Evolutionary conservation across 2,113 vertebrate species (phyloP), one percentile per base, ranked within the genome.

Genomic region (Ictidomys tridecemlineatus): DNA sequence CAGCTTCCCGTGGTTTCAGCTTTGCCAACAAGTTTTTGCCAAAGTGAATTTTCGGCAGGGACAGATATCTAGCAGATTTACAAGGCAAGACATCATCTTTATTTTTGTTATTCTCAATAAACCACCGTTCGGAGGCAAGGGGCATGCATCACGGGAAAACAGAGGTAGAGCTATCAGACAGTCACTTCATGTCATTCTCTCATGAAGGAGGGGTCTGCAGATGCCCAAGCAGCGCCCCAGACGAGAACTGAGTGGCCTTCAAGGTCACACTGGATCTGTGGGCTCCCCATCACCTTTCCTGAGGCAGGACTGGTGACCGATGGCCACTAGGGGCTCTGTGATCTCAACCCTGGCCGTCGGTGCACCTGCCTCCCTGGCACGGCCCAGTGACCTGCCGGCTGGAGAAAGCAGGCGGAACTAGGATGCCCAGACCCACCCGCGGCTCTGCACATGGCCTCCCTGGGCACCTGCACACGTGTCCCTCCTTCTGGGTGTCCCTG

Each of bases 201-300:
- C 58, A 80, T 65, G 12, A 77, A 11, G 22, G 28, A 76, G 24
- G 24, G 61, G 9, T 24, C 77, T 82, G 32, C 37, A 94, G 76
- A 91, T 42, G 26, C 42, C 48, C 37, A 76, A 74, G 51, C 39
- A 11, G 80, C 7, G 56, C 51, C 28, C 18, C 16, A 72, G 26
- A 58, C 48, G 45, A 88, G 87, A 94, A 90, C 84, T 77, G 88
- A 87, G 22, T 65, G 84, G 67, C 32, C 92, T 84, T 95, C 80
- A 79, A 69, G 67, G 42, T 88, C 56, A 91, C 18, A 45, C 0
- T 89, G 91, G 87, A 69, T 83, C 30, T 37, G 45, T 45, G 20
- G 26, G 9, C 22, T 17, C 53, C 13, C 39, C 51, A 90, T 24
- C 83, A 2, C 9, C 20, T n/a, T 45, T 95, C 51, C 73, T 94